A percentile compares a stretch with the other conserved stretches of the same genome.
Evolutionary conservation across 2,113 vertebrate species (phyloP).

Genomic region (Lamprologus lemairii): DNA sequence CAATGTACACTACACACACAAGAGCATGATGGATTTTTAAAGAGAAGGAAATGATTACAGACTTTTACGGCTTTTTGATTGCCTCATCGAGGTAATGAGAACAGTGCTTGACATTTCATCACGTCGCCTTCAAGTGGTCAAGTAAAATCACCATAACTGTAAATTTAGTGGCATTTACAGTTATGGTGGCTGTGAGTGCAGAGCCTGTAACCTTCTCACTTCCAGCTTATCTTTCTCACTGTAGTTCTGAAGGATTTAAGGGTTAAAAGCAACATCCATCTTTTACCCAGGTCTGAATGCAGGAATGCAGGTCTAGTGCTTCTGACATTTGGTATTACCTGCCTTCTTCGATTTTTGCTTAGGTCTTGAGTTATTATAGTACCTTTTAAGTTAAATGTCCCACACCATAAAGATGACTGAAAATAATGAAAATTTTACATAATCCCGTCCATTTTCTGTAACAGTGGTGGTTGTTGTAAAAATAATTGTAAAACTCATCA

Average conservation of each 20-base stretch:
- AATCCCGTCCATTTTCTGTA: not conserved
- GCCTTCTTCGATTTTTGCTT: not conserved
- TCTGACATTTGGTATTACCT: not conserved
- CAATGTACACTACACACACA: not conserved
- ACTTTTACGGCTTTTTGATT: not conserved
- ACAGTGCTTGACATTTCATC: not conserved
- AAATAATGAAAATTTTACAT: not conserved
- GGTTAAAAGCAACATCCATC: not conserved
- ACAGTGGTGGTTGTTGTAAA: not conserved
- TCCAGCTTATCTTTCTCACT: not conserved
- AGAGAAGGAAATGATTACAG: not conserved
- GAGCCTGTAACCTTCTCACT: constrained; percentile 13
- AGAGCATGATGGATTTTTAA: not conserved
- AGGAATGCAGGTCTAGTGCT: not conserved
- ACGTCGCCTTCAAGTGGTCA: not conserved
- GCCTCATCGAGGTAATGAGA: not conserved
- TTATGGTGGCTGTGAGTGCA: not conserved
- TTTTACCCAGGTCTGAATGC: not conserved
- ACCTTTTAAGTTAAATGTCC: not conserved
- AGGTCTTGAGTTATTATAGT: not conserved
- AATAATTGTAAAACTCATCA: not conserved
- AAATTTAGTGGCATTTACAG: not conserved
- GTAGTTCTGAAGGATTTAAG: not conserved
- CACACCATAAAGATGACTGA: not conserved
- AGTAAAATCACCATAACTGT: not conserved